A percentile compares a stretch with the other conserved stretches of the same genome.
phyloP scores from a whole-genome alignment of 2,113 vertebrate species.

The Nothoprocta perdicaria region DNA sequence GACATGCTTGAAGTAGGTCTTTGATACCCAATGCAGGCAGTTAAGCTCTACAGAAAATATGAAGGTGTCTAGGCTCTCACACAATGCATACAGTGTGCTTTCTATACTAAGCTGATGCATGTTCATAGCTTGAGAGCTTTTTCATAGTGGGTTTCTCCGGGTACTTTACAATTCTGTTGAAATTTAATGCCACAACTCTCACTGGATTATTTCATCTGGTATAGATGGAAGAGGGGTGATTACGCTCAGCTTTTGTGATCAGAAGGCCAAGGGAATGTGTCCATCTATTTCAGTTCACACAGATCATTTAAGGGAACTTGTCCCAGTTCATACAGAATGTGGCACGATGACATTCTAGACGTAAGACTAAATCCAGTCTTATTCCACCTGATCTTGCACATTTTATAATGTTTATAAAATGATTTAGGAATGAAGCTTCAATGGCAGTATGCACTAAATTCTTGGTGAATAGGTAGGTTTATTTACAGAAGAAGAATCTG shows the following conservation, averaged over 20 bases:
- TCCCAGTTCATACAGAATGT: rapidly evolving
- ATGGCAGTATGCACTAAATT: background rate
- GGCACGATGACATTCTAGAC: rapidly evolving
- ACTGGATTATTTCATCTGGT: background rate
- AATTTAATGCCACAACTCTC: background rate
- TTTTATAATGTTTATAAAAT: background rate
- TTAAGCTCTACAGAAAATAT: background rate
- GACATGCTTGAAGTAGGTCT: background rate
- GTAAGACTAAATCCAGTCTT: background rate
- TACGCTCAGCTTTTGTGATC: background rate
- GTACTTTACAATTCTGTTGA: background rate
- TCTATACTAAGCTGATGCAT: background rate
- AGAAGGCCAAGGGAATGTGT: background rate
- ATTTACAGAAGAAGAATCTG: background rate
- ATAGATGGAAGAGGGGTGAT: background rate
- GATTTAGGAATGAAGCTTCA: background rate
- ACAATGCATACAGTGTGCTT: background rate
- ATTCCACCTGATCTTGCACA: background rate
- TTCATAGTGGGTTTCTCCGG: background rate
- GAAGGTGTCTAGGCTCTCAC: background rate
- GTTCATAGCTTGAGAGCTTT: background rate
- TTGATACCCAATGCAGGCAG: background rate
- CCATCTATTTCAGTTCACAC: background rate
- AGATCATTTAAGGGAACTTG: rapidly evolving
- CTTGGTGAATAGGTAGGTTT: rapidly evolving